phyloP scores from a whole-genome alignment of 2,113 vertebrate species.

The Nibea albiflora region DNA sequence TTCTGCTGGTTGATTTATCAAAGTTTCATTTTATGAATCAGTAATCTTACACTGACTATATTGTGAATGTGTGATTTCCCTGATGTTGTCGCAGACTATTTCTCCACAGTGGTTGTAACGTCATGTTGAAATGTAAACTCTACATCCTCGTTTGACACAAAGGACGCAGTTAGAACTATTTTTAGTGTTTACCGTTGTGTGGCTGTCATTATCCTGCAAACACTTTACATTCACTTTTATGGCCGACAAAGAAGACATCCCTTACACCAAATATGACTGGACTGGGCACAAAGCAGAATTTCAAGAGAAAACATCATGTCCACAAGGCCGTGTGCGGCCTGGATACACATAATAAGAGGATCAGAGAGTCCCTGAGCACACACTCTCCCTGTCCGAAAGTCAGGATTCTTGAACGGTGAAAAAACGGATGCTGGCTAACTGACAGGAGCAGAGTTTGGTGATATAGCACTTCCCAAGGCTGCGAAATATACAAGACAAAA shows the following conservation, averaged over 20 bases:
- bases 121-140: constrained; percentile 23
- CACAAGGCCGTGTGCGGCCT: constrained; percentile 40
- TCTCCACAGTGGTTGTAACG: constrained; percentile 25
- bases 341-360: constrained; percentile 62
- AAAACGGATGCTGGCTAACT: constrained; percentile 25
- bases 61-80: constrained; percentile 19
- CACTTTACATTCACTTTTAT: constrained; percentile 27
- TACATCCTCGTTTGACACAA: constrained; percentile 14
- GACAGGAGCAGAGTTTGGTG: constrained; percentile 47
- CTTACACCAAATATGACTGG: constrained; percentile 24
- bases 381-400: constrained; percentile 60
- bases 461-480: constrained; percentile 52
- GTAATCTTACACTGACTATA: neutral
- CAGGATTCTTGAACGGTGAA: constrained; percentile 29
- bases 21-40: neutral
- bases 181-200: constrained; percentile 25
- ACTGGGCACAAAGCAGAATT: constrained; percentile 49
- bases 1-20: too few relatives aligned
- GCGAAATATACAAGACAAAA: constrained; percentile 34
- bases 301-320: constrained; percentile 44
- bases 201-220: neutral
- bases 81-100: constrained; percentile 3
- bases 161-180: constrained; percentile 39
- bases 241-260: constrained; percentile 36
- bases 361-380: constrained; percentile 83